Evolutionary conservation across 2,888 invertebrate genomes (phyloP), one percentile per base, ranked within the genome.

Genomic region (Zonitis immaculata): DNA sequence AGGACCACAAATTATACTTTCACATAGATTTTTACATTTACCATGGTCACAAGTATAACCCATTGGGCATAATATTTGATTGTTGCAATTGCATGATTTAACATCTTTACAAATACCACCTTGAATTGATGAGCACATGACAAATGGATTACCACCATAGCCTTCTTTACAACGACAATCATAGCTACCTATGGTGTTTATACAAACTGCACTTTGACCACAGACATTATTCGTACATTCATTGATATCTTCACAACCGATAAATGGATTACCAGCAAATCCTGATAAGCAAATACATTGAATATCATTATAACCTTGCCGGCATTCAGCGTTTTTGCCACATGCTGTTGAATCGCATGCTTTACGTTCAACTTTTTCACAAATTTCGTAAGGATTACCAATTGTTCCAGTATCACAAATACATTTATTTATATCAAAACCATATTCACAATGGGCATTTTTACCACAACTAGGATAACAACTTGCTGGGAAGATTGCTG

Each of bases 371-470:
- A 87, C 82, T 16, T 83, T 79, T 9, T 85, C 83, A 72, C 95
- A 95, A 46, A 86, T 84, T 64, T 84, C 85, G 70, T 94, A 94
- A 0, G 95, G 94, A 77, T 95, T 95, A 58, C 95, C 95, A 47
- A 81, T 86, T 6, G 85, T 88, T 6, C 91, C 91, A 47, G 87
- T 83, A 73, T 93, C 86, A 70, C 95, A 95, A 61, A 87, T 88
- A 68, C 94, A 94, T 54, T 83, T 80, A 68, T 89, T 89, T 12
- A 81, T 82, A 54, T 80, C 77, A 53, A 81, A 77, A 48, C 88
- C 88, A 66, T 94, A 94, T 66, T 90, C 87, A 72, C 95, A 95
- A 68, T 95, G 93, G 1, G 93, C 89, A 70, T 92, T 91, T 58
- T 80, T 75, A 6, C 88, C 91, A 71, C 95, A 95, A 25, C 68